Percentiles rank a stretch among this genome's conserved stretches.
phyloP scores from a whole-genome alignment of 1,140 invertebrate genomes.

The Heliothis virescens region DNA sequence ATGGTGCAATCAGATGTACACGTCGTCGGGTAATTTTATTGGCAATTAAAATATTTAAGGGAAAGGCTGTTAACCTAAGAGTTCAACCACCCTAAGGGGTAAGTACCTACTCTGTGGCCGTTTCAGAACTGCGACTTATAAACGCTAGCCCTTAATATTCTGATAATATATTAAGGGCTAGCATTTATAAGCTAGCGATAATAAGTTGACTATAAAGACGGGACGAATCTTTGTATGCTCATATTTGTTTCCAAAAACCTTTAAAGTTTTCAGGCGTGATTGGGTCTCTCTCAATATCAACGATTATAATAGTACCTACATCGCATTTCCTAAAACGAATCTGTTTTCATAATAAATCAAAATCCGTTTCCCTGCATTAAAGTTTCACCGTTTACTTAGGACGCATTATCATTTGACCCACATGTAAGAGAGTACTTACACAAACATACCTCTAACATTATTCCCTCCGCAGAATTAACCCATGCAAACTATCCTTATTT shows the following conservation, averaged over 20 bases:
- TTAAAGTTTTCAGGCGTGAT: too few relatives aligned
- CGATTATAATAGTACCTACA: neutral
- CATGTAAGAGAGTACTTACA: conserved; percentile 11
- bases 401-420: conserved; percentile 28
- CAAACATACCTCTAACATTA: neutral
- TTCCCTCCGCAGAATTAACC: neutral
- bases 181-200: too few relatives aligned
- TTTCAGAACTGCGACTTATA: too few relatives aligned
- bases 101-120: too few relatives aligned
- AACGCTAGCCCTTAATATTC: too few relatives aligned
- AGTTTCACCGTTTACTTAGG: conserved; percentile 32
- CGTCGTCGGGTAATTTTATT: conserved; percentile 3
- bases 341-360: conserved; percentile 27
- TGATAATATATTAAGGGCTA: too few relatives aligned
- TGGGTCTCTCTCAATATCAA: neutral
- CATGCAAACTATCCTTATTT: conserved; percentile 23
- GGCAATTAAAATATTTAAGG: conserved; percentile 5
- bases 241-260: too few relatives aligned
- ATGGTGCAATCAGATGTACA: conserved; percentile 2
- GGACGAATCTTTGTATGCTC: neutral
- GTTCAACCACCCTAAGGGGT: too few relatives aligned
- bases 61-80: neutral
- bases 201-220: neutral
- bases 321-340: neutral
- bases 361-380: conserved; percentile 17